Evolutionary conservation across 2,888 invertebrate genomes (phyloP), one percentile per base, ranked within the genome.

Genomic region (Protodeltote pygarga): DNA sequence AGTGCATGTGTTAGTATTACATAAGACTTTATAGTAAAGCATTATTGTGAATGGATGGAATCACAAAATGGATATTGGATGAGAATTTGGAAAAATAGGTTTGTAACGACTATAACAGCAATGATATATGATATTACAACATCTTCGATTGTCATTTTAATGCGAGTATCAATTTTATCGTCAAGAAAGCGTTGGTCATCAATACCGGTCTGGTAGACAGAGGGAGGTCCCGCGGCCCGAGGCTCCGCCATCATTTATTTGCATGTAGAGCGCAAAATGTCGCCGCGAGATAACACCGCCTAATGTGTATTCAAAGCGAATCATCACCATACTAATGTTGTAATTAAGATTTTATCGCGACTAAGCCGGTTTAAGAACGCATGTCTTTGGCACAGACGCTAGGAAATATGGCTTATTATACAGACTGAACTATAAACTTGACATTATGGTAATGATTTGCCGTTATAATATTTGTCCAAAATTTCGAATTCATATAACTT

Each of bases 241-340:
- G 21, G 45, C 28, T 40, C 45, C 45, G 38, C 49, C 38, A 47
- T 57, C 48, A 39, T 59, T 45, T 47, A 72, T 77, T 75, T 71
- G 72, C 73, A 75, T 75, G 62, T 62, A 51, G 44, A 69, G 54
- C 64, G 70, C 75, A 71, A 75, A 75, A 77, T 73, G 67, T 70
- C 65, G 57, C 66, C 53, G 23, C 55, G 42, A 55, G 69, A 66
- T 70, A 74, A 65, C 61, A 65, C 47, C 53, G 37, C 66, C 63
- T 78, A 73, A 77, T 77, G 73, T 68, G 72, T 78, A 79, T 81
- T 77, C 77, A 74, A 74, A 73, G 70, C 75, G 67, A 73, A 84
- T 79, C 76, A 79, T 81, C 77, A 71, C 73, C 75, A 85, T 82
- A 80, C 77, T 83, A 85, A 87, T 87, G 77, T 78, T 72, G 72